Evolutionary conservation across 2,797 vertebrate species (phyloP).

Genomic region (Aerospiza tachiro): DNA sequence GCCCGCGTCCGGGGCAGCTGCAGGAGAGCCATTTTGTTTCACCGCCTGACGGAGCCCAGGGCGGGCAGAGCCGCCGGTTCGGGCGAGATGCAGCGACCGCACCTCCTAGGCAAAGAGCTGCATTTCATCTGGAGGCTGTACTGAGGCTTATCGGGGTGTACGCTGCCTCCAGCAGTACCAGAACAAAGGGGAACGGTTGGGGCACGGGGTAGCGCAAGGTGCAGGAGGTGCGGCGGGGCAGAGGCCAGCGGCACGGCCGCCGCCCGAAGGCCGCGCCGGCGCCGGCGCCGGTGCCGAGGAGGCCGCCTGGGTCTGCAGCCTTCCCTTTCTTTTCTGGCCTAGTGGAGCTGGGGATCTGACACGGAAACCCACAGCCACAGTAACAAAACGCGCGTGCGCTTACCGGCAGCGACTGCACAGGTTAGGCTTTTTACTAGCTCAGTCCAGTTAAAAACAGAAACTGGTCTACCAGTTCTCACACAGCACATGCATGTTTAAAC

Average conservation of each 20-base stretch:
- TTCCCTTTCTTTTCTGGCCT: background rate
- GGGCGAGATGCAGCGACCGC: background rate
- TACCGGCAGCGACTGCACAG: background rate
- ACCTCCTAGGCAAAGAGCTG: background rate
- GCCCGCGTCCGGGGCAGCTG: background rate
- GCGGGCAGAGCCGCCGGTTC: too few relatives aligned
- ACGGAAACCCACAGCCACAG: background rate
- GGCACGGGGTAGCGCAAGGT: background rate
- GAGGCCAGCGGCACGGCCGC: fast-evolving
- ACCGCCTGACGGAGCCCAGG: too few relatives aligned
- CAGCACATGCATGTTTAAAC: background rate
- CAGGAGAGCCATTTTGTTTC: background rate
- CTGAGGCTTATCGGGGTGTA: fast-evolving
- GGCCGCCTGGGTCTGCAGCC: too few relatives aligned
- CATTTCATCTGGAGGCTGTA: fast-evolving
- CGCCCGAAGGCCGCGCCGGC: too few relatives aligned
- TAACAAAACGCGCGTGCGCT: fast-evolving
- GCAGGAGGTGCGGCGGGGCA: fast-evolving
- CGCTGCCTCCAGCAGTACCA: fast-evolving
- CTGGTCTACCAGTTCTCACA: fast-evolving
- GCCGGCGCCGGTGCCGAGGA: too few relatives aligned
- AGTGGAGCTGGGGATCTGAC: background rate
- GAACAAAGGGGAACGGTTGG: background rate
- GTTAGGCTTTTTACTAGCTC: fast-evolving
- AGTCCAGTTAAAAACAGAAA: background rate